Evolutionary conservation across 37 sponge, comb jelly and placozoan species (phyloP).

Genomic region (Sycon ciliatum): DNA sequence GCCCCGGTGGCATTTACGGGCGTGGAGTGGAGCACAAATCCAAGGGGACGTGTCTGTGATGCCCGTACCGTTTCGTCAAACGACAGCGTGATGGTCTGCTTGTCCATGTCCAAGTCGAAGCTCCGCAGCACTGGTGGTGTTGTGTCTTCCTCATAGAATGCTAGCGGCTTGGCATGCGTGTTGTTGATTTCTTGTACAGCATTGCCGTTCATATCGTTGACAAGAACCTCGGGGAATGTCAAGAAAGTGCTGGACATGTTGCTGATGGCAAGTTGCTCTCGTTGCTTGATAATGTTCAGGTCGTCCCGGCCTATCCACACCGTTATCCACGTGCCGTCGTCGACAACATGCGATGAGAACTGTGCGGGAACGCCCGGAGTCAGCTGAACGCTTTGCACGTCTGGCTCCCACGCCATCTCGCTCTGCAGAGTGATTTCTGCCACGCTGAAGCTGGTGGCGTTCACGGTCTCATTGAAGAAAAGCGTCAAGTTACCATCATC

Average conservation of each 20-base stretch:
- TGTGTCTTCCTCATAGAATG: slow-evolving; percentile 35
- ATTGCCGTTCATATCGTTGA: slow-evolving; percentile 3
- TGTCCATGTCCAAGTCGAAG: slow-evolving; percentile 69
- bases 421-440: slow-evolving; percentile 53
- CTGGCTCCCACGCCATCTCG: slow-evolving; percentile 10
- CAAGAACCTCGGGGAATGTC: neutral
- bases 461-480: slow-evolving; percentile 75
- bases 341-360: too few relatives aligned
- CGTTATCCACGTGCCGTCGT: neutral
- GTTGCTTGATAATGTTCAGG: slow-evolving; percentile 62
- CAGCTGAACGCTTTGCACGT: slow-evolving; percentile 17
- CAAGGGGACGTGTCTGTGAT: too few relatives aligned
- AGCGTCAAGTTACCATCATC: slow-evolving; percentile 61
- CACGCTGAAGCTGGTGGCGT: slow-evolving; percentile 64
- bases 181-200: neutral
- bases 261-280: slow-evolving; percentile 43
- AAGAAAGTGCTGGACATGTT: neutral
- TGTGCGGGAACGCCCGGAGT: too few relatives aligned
- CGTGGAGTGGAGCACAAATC: too few relatives aligned
- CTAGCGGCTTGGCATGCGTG: slow-evolving; percentile 25
- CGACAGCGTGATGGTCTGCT: slow-evolving; percentile 41
- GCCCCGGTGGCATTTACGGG: too few relatives aligned
- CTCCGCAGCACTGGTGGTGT: slow-evolving; percentile 53
- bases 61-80: slow-evolving; percentile 84
- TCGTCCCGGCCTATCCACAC: slow-evolving; percentile 48